These are phyloP conservation scores for Heterotis niloticus DNA, from an alignment of 2,113 vertebrate species.

Conservation along the genomic window DNA sequence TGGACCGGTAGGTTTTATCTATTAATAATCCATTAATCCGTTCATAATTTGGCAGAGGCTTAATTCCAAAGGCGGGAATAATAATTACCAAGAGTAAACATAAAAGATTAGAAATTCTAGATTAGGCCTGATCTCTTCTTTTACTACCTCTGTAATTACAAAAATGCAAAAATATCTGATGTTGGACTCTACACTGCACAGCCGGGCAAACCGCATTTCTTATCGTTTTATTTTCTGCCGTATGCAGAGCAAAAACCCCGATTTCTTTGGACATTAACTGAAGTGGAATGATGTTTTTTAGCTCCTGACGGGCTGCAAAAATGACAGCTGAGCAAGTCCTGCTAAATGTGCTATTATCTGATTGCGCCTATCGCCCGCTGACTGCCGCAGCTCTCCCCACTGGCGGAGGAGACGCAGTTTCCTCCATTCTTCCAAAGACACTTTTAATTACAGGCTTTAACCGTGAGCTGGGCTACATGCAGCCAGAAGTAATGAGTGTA, in stretches of 20 bases:
- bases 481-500: conserved; percentile 29
- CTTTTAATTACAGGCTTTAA: conserved; percentile 32
- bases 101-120: no score
- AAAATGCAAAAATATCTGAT: no score
- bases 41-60: no score
- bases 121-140: no score
- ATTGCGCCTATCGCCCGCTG: conserved; percentile 28
- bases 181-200: not conserved
- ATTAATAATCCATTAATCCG: no score
- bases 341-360: conserved; percentile 33
- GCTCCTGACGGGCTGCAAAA: conserved; percentile 13
- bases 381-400: not conserved
- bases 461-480: conserved; percentile 11
- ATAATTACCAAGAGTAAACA: no score
- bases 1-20: no score
- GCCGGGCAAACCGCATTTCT: not conserved
- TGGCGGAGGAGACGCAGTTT: conserved; percentile 20
- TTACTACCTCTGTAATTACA: no score
- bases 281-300: conserved; percentile 28
- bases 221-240: no score
- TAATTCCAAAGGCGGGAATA: no score
- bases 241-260: not conserved
- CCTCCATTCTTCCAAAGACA: conserved; percentile 25
- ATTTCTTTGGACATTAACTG: conserved; percentile 26
- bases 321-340: conserved; percentile 26